Conservation (phyloP, 2,797 vertebrate genomes). For the Rallus crepitans region DNA sequence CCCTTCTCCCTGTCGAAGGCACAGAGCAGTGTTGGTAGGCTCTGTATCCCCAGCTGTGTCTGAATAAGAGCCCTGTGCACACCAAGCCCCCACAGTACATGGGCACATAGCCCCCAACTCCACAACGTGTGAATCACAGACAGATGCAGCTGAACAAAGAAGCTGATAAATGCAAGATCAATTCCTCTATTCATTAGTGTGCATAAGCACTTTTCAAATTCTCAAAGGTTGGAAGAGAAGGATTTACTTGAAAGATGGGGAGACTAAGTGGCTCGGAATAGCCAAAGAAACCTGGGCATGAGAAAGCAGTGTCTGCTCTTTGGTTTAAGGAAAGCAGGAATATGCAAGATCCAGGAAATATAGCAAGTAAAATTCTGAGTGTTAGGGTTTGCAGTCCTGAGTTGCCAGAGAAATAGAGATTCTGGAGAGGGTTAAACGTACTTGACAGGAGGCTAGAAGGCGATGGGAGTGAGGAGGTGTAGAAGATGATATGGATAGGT, state of each 20-base stretch:
- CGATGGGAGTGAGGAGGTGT: neutral
- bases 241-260: neutral
- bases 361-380: neutral
- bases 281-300: neutral
- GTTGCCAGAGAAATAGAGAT: neutral
- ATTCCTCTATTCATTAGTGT: neutral
- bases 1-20: neutral
- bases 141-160: neutral
- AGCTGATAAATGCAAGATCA: neutral
- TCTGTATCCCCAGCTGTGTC: neutral
- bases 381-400: neutral
- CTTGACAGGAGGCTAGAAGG: neutral
- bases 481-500: neutral
- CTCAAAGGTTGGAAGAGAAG: neutral
- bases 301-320: neutral
- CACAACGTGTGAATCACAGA: accelerated
- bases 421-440: neutral
- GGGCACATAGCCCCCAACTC: neutral
- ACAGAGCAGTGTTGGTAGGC: neutral
- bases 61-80: neutral
- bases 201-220: neutral
- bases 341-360: neutral
- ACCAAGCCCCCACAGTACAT: neutral
- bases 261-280: neutral
- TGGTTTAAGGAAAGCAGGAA: neutral